A percentile compares a stretch with the other conserved stretches of the same genome.
phyloP scores from a whole-genome alignment of 2,797 vertebrate species.

The Thalassophryne amazonica region DNA sequence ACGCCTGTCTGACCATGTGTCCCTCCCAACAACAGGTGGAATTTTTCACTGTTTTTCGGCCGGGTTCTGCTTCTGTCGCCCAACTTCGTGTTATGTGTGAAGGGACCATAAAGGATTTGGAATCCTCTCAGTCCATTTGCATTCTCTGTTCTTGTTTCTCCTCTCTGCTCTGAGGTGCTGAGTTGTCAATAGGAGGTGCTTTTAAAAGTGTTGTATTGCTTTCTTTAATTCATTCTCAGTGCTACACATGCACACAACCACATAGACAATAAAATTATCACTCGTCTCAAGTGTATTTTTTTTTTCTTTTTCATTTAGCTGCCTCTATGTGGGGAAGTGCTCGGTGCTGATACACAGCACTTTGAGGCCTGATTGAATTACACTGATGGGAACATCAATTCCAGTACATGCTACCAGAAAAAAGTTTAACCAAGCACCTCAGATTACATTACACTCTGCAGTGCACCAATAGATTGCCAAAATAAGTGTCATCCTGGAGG shows the following conservation, averaged over 20 bases:
- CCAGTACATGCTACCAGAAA: constrained; percentile 43
- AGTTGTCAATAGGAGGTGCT: constrained; percentile 17
- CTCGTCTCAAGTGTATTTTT: constrained; percentile 69
- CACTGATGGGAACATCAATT: constrained; percentile 72
- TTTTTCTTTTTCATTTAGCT: constrained; percentile 68
- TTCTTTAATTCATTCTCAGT: constrained; percentile 18
- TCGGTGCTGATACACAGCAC: constrained; percentile 64
- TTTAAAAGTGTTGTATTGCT: constrained; percentile 30
- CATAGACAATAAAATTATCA: constrained; percentile 51
- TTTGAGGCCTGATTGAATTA: constrained; percentile 70
- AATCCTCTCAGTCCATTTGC: not conserved
- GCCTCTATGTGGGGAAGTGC: constrained; percentile 61
- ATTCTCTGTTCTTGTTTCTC: not conserved
- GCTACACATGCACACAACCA: constrained; percentile 9
- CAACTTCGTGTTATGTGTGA: no score
- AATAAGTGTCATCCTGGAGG: not conserved
- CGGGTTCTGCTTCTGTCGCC: no score
- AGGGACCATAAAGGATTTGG: not conserved
- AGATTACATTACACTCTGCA: constrained; percentile 45
- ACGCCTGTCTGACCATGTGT: no score
- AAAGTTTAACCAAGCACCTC: constrained; percentile 42
- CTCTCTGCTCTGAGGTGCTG: constrained; percentile 10
- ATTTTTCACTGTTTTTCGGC: no score
- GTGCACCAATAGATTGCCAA: constrained; percentile 20
- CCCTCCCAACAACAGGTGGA: no score